These are phyloP conservation scores for Hippocampus mohnikei DNA, from an alignment of 2,113 vertebrate species.

Conservation along the genomic window DNA sequence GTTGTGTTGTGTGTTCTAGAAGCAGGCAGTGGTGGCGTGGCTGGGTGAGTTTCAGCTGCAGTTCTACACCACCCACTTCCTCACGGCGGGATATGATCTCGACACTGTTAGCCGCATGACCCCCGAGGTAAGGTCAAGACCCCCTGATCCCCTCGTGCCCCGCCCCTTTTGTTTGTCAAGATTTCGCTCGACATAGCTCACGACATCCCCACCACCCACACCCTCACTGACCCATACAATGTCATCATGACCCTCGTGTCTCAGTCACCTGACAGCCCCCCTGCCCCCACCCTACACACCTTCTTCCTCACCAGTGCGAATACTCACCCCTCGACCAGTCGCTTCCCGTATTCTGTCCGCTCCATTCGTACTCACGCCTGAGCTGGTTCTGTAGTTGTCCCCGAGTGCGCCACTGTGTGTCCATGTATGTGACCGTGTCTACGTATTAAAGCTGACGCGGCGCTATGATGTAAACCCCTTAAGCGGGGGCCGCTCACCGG, in stretches of 20 bases:
- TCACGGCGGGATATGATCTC: constrained; percentile 92
- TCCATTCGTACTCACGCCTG: constrained; percentile 40
- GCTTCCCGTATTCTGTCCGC: constrained; percentile 48
- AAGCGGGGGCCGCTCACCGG: constrained; percentile 37
- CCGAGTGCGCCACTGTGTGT: constrained; percentile 25
- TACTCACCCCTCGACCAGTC: constrained; percentile 59
- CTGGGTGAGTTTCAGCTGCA: constrained; percentile 96
- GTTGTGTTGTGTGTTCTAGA: constrained; percentile 80
- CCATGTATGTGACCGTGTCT: constrained; percentile 8
- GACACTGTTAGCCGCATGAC: constrained; percentile 96
- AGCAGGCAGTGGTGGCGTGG: constrained; percentile 93
- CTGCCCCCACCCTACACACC: background rate
- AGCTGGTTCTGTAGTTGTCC: constrained; percentile 34
- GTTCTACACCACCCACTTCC: constrained; percentile 94
- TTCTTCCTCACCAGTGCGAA: constrained; percentile 49
- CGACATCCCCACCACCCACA: constrained; percentile 41
- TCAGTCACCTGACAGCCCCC: constrained; percentile 52
- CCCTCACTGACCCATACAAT: constrained; percentile 55
- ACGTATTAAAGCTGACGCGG: constrained; percentile 40
- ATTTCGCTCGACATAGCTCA: constrained; percentile 44
- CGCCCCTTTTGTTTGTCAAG: constrained; percentile 55
- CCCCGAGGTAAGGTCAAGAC: constrained; percentile 82
- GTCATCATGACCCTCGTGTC: constrained; percentile 64
- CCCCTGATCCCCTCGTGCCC: constrained; percentile 47
- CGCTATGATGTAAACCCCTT: constrained; percentile 24